Conservation (phyloP, 2,797 vertebrate genomes). For the Pseudotriccus pelzelni region DNA sequence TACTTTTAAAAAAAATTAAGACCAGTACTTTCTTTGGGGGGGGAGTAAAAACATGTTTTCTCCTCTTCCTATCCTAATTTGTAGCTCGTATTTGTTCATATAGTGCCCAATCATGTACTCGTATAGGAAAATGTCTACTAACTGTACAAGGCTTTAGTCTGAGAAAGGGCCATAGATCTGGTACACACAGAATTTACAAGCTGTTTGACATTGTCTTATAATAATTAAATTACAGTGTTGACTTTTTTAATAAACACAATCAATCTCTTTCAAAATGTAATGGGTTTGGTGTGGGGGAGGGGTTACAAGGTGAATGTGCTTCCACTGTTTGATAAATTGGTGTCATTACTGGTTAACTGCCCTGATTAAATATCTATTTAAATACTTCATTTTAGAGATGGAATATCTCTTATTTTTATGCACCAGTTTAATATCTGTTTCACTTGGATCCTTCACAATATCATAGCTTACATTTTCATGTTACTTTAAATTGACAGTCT, state of each 20-base stretch:
- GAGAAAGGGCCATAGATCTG: background rate
- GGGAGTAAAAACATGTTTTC: fast-evolving
- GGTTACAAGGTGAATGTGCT: slow-evolving; percentile 65
- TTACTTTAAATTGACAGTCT: background rate
- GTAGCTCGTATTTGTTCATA: background rate
- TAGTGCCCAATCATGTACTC: background rate
- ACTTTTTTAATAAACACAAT: slow-evolving; percentile 63
- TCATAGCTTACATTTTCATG: background rate
- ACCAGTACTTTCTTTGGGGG: background rate
- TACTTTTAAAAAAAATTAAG: background rate
- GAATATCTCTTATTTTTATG: slow-evolving; percentile 29
- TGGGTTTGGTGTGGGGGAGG: slow-evolving; percentile 29
- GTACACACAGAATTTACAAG: background rate
- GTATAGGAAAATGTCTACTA: background rate
- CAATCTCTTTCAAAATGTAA: slow-evolving; percentile 66
- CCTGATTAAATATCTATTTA: slow-evolving; percentile 67
- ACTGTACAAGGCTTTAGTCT: background rate
- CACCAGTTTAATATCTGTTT: slow-evolving; percentile 3
- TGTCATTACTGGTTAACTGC: slow-evolving; percentile 67
- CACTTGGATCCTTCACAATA: background rate
- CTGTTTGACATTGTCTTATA: slow-evolving; percentile 61
- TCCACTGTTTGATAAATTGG: slow-evolving; percentile 74
- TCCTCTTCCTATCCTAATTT: background rate
- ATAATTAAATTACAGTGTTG: slow-evolving; percentile 49
- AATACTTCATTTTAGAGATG: slow-evolving; percentile 25